Evolutionary conservation across 2,113 vertebrate species (phyloP).

Genomic region (Tyto alba): DNA sequence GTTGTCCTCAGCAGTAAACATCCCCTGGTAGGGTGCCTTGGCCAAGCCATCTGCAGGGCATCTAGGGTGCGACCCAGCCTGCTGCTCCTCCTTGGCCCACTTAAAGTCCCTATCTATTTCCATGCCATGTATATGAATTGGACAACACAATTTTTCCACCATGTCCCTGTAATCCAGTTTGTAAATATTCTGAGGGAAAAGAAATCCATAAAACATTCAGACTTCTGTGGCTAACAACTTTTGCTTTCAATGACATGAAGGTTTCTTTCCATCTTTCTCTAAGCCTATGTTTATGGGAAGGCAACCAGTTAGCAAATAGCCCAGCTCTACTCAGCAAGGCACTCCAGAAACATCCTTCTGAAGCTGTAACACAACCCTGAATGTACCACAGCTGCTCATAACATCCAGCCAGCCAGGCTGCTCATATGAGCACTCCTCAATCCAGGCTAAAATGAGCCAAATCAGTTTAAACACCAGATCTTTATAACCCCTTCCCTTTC

Average conservation of each 20-base stretch:
- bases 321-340: not conserved
- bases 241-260: not conserved
- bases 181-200: not conserved
- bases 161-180: not conserved
- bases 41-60: not conserved
- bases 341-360: not conserved
- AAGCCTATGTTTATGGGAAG: not conserved
- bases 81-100: not conserved
- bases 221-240: not conserved
- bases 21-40: not conserved
- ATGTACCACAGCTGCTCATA: not conserved
- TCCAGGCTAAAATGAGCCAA: not conserved
- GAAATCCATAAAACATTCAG: not conserved
- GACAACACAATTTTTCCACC: not conserved
- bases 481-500: not conserved
- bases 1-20: not conserved
- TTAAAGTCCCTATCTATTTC: not conserved
- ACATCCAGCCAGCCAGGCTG: not conserved
- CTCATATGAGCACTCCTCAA: not conserved
- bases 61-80: not conserved
- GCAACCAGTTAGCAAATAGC: not conserved
- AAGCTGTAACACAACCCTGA: not conserved
- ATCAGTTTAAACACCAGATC: not conserved
- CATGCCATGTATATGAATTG: rapidly evolving
- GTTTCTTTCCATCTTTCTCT: not conserved